Conservation (phyloP, 2,888 invertebrate genomes). For the Amiota communis region DNA sequence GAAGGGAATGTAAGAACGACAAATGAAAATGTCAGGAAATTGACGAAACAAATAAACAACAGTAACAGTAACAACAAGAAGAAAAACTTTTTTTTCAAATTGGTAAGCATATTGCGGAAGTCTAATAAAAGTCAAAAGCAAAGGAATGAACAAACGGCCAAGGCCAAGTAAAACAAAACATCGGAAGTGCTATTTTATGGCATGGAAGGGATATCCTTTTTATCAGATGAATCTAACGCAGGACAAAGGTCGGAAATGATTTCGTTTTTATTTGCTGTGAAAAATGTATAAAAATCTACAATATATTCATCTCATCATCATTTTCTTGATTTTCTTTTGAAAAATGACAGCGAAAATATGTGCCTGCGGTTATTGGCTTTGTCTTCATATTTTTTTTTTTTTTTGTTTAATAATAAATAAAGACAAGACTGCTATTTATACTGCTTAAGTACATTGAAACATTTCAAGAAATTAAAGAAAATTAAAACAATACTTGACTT, state of each 20-base stretch:
- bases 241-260: conserved; percentile 1
- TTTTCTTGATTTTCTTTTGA: too few relatives aligned
- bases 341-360: too few relatives aligned
- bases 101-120: conserved; percentile 13
- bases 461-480: too few relatives aligned
- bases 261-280: not conserved
- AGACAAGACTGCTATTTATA: too few relatives aligned
- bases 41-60: conserved; percentile 1
- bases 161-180: not conserved
- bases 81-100: not conserved
- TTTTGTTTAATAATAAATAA: too few relatives aligned
- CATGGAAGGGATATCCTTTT: too few relatives aligned
- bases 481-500: too few relatives aligned
- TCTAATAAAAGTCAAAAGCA: conserved; percentile 9
- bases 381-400: too few relatives aligned
- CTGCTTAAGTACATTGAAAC: too few relatives aligned
- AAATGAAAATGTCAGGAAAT: not conserved
- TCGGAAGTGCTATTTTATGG: not conserved
- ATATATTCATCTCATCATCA: too few relatives aligned
- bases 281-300: too few relatives aligned
- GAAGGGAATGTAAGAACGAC: not conserved
- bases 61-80: not conserved
- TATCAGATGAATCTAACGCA: conserved; percentile 12
- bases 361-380: too few relatives aligned
- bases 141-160: not conserved